Conservation (phyloP, 1,140 invertebrate species). For the Ips nitidus region DNA sequence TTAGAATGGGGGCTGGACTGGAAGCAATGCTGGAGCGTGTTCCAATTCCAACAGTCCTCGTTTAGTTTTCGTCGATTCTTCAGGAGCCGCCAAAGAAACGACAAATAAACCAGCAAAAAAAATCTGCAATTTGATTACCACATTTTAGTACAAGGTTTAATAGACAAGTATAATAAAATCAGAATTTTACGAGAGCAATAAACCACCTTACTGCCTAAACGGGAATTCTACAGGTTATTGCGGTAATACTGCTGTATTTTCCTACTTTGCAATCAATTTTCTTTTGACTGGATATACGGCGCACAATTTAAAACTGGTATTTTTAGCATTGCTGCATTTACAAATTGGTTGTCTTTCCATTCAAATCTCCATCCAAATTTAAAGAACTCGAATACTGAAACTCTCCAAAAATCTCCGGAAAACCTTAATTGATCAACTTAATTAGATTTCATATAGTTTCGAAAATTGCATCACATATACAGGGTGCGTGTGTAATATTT, state of each 20-base stretch:
- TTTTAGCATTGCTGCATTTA: too few species aligned
- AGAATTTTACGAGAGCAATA: not conserved
- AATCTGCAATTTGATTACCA: not conserved
- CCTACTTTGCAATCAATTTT: too few species aligned
- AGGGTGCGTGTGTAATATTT: too few species aligned
- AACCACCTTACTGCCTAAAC: not conserved
- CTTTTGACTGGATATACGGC: too few species aligned
- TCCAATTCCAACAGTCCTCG: conserved; percentile 12
- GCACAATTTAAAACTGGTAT: too few species aligned
- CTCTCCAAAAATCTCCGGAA: too few species aligned
- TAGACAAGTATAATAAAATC: not conserved
- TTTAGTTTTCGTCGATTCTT: conserved; percentile 16
- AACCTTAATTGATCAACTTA: too few species aligned
- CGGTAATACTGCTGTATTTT: too few species aligned
- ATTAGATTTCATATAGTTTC: not conserved
- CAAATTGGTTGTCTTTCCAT: too few species aligned
- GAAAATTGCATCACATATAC: not conserved
- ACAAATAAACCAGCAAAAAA: not conserved
- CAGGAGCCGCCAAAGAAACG: conserved; percentile 1
- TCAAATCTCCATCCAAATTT: too few species aligned
- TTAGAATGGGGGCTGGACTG: not conserved
- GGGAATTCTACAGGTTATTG: too few species aligned
- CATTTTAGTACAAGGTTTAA: not conserved
- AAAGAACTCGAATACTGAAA: too few species aligned
- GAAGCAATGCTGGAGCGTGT: conserved; percentile 13